Evolutionary conservation across 64 coral and sea anemone species (phyloP), one percentile per base, ranked within the genome.

Genomic region (Montipora foliosa): DNA sequence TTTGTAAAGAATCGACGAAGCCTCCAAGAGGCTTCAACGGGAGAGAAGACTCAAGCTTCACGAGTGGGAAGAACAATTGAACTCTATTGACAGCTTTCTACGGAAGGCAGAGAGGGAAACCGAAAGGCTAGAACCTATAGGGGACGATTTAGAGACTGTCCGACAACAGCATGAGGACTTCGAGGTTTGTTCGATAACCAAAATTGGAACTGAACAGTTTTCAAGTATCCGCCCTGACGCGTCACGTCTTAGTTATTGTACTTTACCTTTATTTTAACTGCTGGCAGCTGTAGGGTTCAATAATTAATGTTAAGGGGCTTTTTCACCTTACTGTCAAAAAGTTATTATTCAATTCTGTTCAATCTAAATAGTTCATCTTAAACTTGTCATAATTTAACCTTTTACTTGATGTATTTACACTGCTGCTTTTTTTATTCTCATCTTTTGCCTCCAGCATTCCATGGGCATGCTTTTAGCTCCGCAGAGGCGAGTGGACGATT

Each of bases 131-230:
- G 95, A 94, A 49, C 45, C 90, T 21, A 70, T 97, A 13, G 93
- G 75, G 47, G 95, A 94, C 4, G 95, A 97, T 67, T 70, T 97
- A 67, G 80, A 84, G 55, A 89, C 89, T 44, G 89, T 97, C 11
- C 91, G 84, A 55, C 77, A 76, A 84, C 95, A 97, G 29, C 77
- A 67, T 91, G 92, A 94, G 21, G 95, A 97, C 17, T 90, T 97
- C 24, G 79, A 94, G 83, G 95, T 97, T 83, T 9, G 53, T 60
- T 60, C 53, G 11, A 37, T 37, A 57, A 11, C 53, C 53, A 57
- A 8, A 11, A 57, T 57, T 37, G 37, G 37, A 37, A 37, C 37
- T 37, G 37, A 37, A 37, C 37, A 37, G 37, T 37, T 37, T 37
- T 37, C 37, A 37, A 37, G 37, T 37, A 37, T 37, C 37, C 2